These are phyloP conservation scores for Henricia sp. DNA, from an alignment of 53 echinoderm and acorn worm species.

Conservation along the genomic window DNA sequence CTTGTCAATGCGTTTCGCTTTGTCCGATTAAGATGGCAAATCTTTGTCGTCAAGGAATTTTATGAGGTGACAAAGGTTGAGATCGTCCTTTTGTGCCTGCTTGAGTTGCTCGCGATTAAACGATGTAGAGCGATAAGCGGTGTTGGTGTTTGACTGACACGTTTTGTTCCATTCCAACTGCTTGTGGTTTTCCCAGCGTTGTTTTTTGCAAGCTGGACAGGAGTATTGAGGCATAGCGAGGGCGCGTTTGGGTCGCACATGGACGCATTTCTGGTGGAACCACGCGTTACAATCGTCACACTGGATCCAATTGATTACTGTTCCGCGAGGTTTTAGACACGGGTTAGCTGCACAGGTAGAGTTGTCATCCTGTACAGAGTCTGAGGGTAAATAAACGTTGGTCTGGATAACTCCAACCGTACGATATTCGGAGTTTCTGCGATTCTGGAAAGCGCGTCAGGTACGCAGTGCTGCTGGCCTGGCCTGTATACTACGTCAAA, in stretches of 20 bases:
- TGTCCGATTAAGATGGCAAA: background rate
- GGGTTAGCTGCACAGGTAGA: slow-evolving; percentile 32
- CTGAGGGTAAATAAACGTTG: background rate
- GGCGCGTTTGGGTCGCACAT: slow-evolving; percentile 8
- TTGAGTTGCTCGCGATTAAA: background rate
- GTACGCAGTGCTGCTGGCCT: background rate
- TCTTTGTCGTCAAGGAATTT: background rate
- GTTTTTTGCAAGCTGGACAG: slow-evolving; percentile 12
- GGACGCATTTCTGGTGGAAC: slow-evolving; percentile 55
- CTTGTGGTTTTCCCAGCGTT: background rate
- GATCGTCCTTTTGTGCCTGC: background rate
- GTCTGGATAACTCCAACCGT: background rate
- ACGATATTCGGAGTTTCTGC: background rate
- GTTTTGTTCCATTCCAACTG: slow-evolving; percentile 16
- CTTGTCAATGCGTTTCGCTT: background rate
- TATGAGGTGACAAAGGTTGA: background rate
- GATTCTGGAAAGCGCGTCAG: slow-evolving; percentile 31
- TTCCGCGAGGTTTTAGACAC: slow-evolving; percentile 23
- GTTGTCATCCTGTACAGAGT: background rate
- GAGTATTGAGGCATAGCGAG: slow-evolving; percentile 5
- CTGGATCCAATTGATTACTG: slow-evolving; percentile 59
- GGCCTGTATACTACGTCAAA: slow-evolving; percentile 8
- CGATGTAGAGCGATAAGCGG: background rate
- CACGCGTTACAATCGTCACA: slow-evolving; percentile 64
- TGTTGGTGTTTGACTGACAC: background rate